Evolutionary conservation across 1,140 invertebrate species (phyloP), one percentile per base, ranked within the genome.

Genomic region (Watersipora subatra): DNA sequence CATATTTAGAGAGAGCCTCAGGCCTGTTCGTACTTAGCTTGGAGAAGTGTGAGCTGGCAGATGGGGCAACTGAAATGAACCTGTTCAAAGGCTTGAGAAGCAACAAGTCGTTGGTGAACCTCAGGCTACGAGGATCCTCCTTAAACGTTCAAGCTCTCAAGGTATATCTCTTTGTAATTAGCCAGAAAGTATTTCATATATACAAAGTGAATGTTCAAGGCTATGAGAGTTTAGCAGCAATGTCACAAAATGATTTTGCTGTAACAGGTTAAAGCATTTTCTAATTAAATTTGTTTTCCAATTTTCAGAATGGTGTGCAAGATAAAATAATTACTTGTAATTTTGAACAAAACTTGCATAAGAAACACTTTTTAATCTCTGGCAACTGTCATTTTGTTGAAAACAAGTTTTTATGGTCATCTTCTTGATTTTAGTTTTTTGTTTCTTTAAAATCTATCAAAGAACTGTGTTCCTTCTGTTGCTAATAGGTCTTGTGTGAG

Each of bases 401-500:
- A 12, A 12, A 46, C n/a, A 46, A 7, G 34, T n/a, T n/a, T n/a
- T n/a, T 46, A n/a, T 46, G 34, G 34, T 46, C n/a, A 46, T 7
- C n/a, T 12, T 46, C 34, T 46, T 46, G n/a, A 12, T 7, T 46
- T 46, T n/a, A 12, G 34, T 46, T 46, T 12, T 46, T 12, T n/a
- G 34, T 46, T 7, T 46, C 7, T 7, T 46, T 46, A 46, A n/a
- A 12, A 46, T 46, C 34, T 12, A n/a, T n/a, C n/a, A 12, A 46
- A 12, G 34, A 12, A 12, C 7, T 46, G n/a, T 46, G n/a, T 46
- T 12, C 34, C n/a, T 46, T 12, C n/a, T 46, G 34, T 46, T 46
- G 7, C 7, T 46, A n/a, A 46, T n/a, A 46, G 34, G 34, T 70
- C n/a, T 63, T 76, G 17, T 55, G 65, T 2, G 72, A 76, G 61